Percentiles rank a stretch among this genome's conserved stretches.
Evolutionary conservation across 2,888 invertebrate species (phyloP).

Genomic region (Meloe dianella): DNA sequence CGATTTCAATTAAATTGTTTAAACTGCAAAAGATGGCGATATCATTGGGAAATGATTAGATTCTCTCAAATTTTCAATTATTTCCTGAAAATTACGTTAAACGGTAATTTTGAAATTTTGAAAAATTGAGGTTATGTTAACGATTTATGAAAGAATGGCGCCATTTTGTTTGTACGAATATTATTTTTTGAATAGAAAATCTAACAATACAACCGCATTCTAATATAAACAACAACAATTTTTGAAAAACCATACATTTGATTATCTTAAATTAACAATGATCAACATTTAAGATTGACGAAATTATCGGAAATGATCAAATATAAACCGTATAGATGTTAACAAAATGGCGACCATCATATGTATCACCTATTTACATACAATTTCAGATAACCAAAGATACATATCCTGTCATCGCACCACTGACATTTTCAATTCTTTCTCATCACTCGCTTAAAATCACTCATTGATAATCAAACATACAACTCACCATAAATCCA

Average conservation of each 20-base stretch:
- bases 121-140: conserved; percentile 3
- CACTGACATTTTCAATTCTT: no score
- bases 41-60: no score
- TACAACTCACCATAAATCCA: background rate
- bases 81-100: no score
- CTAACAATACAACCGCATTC: background rate
- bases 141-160: background rate
- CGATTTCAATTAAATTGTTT: background rate
- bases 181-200: background rate
- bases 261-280: background rate
- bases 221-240: background rate
- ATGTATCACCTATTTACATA: background rate
- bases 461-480: background rate
- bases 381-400: background rate
- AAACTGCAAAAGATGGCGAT: background rate
- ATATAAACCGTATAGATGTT: background rate
- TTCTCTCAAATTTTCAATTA: no score
- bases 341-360: background rate
- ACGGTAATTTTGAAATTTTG: background rate
- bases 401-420: background rate
- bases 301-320: background rate
- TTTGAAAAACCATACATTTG: background rate
- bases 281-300: background rate
- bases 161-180: background rate
- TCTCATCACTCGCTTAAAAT: background rate